phyloP scores from a whole-genome alignment of 2,113 vertebrate species.

The Panthera leo region DNA sequence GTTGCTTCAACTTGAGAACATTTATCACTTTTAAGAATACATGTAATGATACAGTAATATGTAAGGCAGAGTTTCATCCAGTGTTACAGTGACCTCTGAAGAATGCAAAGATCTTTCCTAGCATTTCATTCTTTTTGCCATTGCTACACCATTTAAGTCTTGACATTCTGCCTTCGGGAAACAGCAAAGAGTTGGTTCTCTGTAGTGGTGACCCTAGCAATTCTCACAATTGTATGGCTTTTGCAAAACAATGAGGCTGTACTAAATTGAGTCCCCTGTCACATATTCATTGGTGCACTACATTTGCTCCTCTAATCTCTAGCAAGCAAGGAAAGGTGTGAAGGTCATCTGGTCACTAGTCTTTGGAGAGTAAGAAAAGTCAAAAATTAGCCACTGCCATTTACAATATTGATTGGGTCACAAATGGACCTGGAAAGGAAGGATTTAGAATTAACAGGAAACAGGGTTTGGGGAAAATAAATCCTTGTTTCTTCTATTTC shows the following conservation, averaged over 20 bases:
- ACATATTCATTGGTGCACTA: not conserved
- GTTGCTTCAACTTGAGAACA: not conserved
- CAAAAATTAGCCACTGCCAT: not conserved
- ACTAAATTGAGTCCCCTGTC: not conserved
- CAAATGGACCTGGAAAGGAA: not conserved
- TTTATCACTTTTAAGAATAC: not conserved
- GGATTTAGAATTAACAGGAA: slow-evolving; percentile 22
- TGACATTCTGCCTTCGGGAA: not conserved
- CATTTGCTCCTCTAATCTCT: not conserved
- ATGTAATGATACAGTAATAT: not conserved
- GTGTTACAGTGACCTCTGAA: not conserved
- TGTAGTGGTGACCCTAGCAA: not conserved
- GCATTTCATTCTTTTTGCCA: not conserved
- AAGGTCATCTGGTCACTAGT: not conserved
- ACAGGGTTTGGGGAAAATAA: not conserved
- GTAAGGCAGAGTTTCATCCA: not conserved
- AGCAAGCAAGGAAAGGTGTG: not conserved
- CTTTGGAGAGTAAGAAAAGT: not conserved
- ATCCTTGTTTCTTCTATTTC: not conserved
- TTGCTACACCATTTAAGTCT: not conserved
- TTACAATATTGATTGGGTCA: slow-evolving; percentile 9
- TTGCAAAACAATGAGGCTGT: not conserved
- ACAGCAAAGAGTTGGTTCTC: not conserved
- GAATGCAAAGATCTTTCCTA: not conserved
- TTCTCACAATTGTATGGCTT: not conserved